Conservation (phyloP, 2,888 invertebrate genomes). For the Odontocolon sp. region DNA sequence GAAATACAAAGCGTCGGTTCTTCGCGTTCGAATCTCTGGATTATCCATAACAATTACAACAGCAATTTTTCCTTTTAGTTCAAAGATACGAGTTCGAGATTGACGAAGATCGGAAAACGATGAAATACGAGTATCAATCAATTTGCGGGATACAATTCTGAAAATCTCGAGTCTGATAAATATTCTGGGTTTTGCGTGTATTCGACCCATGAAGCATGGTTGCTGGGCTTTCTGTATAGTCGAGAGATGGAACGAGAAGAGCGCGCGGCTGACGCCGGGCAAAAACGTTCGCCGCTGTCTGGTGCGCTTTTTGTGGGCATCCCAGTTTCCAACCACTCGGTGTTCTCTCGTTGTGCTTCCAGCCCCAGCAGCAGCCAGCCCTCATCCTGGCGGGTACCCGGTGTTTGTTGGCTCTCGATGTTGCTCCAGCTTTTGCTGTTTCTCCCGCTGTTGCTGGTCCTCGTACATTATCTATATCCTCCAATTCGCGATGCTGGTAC, state of each 20-base stretch:
- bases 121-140: neutral
- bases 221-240: slow-evolving; percentile 25
- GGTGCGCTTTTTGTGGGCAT: slow-evolving; percentile 80
- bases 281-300: slow-evolving; percentile 81
- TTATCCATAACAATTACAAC: neutral
- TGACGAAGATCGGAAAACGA: neutral
- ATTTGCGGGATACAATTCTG: no score
- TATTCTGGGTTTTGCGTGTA: slow-evolving; percentile 15
- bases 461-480: no score
- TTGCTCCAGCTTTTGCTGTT: slow-evolving; percentile 35
- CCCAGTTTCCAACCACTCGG: slow-evolving; percentile 79
- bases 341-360: slow-evolving; percentile 56
- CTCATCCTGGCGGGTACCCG: slow-evolving; percentile 21
- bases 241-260: slow-evolving; percentile 69
- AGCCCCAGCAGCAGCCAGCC: slow-evolving; percentile 42
- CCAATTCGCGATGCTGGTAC: slow-evolving; percentile 72
- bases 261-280: slow-evolving; percentile 79
- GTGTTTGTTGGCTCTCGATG: slow-evolving; percentile 30
- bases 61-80: no score
- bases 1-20: neutral
- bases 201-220: slow-evolving; percentile 33
- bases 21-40: neutral
- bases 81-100: no score
- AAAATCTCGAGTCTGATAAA: no score
- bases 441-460: slow-evolving; percentile 6